phyloP scores from a whole-genome alignment of 1,140 invertebrate genomes.

The Plectrocnemia conspersa region DNA sequence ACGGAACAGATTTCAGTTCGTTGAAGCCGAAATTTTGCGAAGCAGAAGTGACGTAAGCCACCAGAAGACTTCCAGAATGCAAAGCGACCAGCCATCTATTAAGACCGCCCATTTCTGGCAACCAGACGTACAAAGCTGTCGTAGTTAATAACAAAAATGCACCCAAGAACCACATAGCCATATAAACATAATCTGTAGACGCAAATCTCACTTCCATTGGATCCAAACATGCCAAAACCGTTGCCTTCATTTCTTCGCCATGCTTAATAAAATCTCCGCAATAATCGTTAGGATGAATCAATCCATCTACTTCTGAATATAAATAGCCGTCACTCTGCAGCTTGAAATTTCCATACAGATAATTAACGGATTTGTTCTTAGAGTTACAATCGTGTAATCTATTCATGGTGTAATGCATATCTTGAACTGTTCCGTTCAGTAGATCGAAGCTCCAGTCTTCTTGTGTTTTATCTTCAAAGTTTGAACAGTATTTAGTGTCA shows the following conservation, averaged over 20 bases:
- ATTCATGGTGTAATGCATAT: slow-evolving; percentile 11
- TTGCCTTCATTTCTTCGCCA: no score
- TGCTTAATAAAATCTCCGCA: slow-evolving; percentile 23
- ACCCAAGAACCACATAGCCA: not conserved
- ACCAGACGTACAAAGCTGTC: slow-evolving; percentile 15
- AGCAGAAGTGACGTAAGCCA: slow-evolving; percentile 9
- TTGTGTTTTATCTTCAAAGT: not conserved
- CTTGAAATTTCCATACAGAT: slow-evolving; percentile 14
- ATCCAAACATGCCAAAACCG: slow-evolving; percentile 4
- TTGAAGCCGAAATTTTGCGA: not conserved
- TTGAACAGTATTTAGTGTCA: not conserved
- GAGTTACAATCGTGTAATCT: slow-evolving; percentile 2
- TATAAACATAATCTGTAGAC: slow-evolving; percentile 1
- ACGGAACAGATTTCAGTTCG: not conserved
- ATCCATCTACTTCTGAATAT: slow-evolving; percentile 11
- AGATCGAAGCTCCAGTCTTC: slow-evolving; percentile 13
- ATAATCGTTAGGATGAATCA: slow-evolving; percentile 13
- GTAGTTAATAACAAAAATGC: slow-evolving; percentile 3
- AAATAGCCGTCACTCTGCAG: slow-evolving; percentile 14
- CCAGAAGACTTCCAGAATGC: slow-evolving; percentile 15
- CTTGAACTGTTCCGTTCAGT: slow-evolving; percentile 2
- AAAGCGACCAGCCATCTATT: slow-evolving; percentile 6
- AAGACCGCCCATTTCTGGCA: slow-evolving; percentile 24
- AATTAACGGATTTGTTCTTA: not conserved
- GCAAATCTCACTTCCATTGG: not conserved